Evolutionary conservation across 2,113 vertebrate species (phyloP).

Genomic region (Ameiurus melas): DNA sequence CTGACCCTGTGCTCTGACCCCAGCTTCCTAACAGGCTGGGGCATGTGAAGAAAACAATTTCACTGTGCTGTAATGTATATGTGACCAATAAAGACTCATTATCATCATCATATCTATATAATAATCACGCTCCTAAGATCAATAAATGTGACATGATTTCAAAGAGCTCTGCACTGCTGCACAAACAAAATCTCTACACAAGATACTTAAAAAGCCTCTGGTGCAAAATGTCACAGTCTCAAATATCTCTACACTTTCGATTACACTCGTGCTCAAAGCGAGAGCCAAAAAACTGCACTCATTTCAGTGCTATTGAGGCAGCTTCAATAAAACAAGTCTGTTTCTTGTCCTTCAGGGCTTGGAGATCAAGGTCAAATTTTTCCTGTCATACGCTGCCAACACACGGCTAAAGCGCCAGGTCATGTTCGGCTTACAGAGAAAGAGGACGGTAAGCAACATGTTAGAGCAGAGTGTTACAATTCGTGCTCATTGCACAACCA

Average conservation of each 20-base stretch:
- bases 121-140: not conserved
- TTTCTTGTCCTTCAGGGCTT: slow-evolving; percentile 35
- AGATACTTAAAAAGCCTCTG: not conserved
- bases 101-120: not conserved
- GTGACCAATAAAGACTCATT: no score
- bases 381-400: slow-evolving; percentile 13
- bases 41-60: no score
- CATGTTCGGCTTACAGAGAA: not conserved
- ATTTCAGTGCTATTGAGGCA: slow-evolving; percentile 9
- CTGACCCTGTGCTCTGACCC: no score
- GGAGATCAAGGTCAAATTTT: slow-evolving; percentile 34
- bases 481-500: slow-evolving; percentile 14
- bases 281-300: not conserved
- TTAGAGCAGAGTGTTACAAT: not conserved
- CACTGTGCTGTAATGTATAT: no score
- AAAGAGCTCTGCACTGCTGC: slow-evolving; percentile 2
- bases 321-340: slow-evolving; percentile 30
- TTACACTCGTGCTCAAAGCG: not conserved
- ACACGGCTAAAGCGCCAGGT: slow-evolving; percentile 10
- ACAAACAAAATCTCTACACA: slow-evolving; percentile 12
- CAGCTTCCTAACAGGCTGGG: no score
- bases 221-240: slow-evolving; percentile 13
- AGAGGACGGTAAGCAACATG: not conserved
- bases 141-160: not conserved
- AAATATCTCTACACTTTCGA: slow-evolving; percentile 14